Percentiles rank a stretch among this genome's conserved stretches.
phyloP scores from a whole-genome alignment of 1,140 invertebrate genomes.

The Dolichoris vasculosae region DNA sequence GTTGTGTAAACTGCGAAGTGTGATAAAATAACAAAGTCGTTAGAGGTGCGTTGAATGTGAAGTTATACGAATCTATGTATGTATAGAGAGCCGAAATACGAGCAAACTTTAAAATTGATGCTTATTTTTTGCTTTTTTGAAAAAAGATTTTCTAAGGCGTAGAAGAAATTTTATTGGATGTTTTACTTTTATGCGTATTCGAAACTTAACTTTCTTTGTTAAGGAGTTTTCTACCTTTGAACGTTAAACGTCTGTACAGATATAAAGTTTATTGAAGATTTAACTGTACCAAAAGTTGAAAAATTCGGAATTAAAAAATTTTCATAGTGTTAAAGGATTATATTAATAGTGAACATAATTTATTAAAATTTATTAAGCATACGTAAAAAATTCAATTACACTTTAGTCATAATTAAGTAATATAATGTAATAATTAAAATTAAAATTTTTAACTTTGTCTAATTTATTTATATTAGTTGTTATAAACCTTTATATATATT shows the following conservation, averaged over 20 bases:
- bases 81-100: slow-evolving; percentile 31
- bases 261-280: background rate
- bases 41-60: background rate
- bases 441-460: too few relatives aligned
- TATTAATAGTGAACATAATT: background rate
- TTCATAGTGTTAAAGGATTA: background rate
- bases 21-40: slow-evolving; percentile 45
- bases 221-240: background rate
- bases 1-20: slow-evolving; percentile 2
- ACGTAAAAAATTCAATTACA: too few relatives aligned
- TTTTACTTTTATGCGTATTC: slow-evolving; percentile 18
- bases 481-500: too few relatives aligned
- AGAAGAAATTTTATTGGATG: background rate
- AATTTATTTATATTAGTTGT: too few relatives aligned
- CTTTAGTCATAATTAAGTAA: too few relatives aligned
- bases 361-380: background rate
- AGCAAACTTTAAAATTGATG: slow-evolving; percentile 39
- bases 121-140: slow-evolving; percentile 10
- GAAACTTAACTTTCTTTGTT: background rate
- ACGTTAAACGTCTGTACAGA: background rate
- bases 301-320: background rate
- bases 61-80: slow-evolving; percentile 3
- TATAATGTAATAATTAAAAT: too few relatives aligned
- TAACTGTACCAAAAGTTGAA: background rate
- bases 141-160: background rate